Conservation (phyloP, 1,140 invertebrate species). For the Atopsyche davidsoni region DNA sequence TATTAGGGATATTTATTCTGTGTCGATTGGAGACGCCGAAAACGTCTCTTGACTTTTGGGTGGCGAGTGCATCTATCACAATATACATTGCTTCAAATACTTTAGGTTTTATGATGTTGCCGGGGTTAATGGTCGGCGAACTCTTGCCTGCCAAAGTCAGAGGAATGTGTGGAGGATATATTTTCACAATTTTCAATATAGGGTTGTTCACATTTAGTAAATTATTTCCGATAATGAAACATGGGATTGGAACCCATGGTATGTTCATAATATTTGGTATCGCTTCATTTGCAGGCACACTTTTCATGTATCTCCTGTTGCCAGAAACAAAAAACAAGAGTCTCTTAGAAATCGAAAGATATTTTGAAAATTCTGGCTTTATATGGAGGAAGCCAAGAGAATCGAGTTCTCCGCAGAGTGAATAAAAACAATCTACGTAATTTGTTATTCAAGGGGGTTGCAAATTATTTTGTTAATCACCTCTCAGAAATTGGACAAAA, state of each 20-base stretch:
- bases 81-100: slow-evolving; percentile 65
- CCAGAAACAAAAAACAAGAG: slow-evolving; percentile 78
- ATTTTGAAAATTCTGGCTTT: slow-evolving; percentile 61
- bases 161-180: slow-evolving; percentile 59
- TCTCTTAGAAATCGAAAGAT: slow-evolving; percentile 73
- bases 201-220: slow-evolving; percentile 67
- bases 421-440: slow-evolving; percentile 7
- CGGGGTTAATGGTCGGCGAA: slow-evolving; percentile 65
- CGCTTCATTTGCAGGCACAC: slow-evolving; percentile 55
- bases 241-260: slow-evolving; percentile 53
- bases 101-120: slow-evolving; percentile 62
- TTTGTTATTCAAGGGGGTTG: background rate
- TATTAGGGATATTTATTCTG: slow-evolving; percentile 50
- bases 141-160: slow-evolving; percentile 60
- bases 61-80: slow-evolving; percentile 51
- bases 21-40: slow-evolving; percentile 38
- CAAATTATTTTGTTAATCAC: too few species aligned
- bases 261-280: slow-evolving; percentile 64
- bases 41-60: slow-evolving; percentile 38
- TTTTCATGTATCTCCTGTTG: slow-evolving; percentile 65
- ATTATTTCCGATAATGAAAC: slow-evolving; percentile 57
- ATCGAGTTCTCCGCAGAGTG: background rate
- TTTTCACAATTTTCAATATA: slow-evolving; percentile 64
- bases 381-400: slow-evolving; percentile 46
- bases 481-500: too few species aligned